A percentile compares a stretch with the other conserved stretches of the same genome.
Evolutionary conservation across 2,888 invertebrate species (phyloP).

Genomic region (Monoplex corrugatus): DNA sequence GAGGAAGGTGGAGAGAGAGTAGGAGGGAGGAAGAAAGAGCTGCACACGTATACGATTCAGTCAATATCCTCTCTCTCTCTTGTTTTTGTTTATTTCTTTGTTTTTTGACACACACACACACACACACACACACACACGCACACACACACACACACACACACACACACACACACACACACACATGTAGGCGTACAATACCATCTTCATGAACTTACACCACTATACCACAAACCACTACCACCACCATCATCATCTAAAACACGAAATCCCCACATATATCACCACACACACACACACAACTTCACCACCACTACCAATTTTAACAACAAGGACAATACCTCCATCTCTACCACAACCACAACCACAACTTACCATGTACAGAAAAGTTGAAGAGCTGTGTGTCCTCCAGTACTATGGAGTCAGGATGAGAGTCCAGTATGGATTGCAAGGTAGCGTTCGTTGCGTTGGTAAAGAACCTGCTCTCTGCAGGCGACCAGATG

Average conservation of each 20-base stretch:
- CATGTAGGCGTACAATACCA: neutral
- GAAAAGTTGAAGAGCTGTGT: neutral
- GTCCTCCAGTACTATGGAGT: constrained; percentile 15
- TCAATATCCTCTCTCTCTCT: too few relatives aligned
- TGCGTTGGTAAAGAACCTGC: neutral
- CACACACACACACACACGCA: neutral
- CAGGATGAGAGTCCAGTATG: neutral
- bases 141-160: constrained; percentile 7
- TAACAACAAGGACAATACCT: too few relatives aligned
- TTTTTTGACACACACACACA: neutral
- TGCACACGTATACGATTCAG: too few relatives aligned
- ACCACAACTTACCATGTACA: neutral
- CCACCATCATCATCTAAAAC: neutral
- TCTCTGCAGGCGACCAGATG: constrained; percentile 42
- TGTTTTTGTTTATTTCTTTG: neutral
- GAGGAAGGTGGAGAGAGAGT: too few relatives aligned
- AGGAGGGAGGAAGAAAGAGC: too few relatives aligned
- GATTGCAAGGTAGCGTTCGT: constrained; percentile 29
- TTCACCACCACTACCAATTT: neutral
- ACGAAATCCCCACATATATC: neutral
- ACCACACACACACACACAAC: neutral
- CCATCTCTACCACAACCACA: too few relatives aligned
- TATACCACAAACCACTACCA: neutral
- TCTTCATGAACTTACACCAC: neutral
- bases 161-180: neutral